These are phyloP conservation scores for Acanthacorydalis orientalis DNA, from an alignment of 2,888 invertebrate species.

Conservation along the genomic window DNA sequence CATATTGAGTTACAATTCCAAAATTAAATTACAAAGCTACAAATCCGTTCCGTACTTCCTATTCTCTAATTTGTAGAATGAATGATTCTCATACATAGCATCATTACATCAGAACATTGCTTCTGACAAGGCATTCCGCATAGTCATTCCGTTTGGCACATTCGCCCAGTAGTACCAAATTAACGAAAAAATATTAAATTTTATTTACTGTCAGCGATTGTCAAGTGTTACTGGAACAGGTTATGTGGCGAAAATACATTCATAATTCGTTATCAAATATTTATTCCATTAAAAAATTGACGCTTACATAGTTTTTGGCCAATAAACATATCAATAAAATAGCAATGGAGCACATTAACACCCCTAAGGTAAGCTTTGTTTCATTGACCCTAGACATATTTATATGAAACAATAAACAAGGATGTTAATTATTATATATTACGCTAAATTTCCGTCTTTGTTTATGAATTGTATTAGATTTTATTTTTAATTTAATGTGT, in stretches of 20 bases:
- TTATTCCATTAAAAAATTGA: background rate
- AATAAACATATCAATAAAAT: background rate
- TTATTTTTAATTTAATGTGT: too few relatives aligned
- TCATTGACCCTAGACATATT: background rate
- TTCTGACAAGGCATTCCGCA: background rate
- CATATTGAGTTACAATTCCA: constrained; percentile 32
- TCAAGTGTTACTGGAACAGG: background rate
- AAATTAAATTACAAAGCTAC: background rate
- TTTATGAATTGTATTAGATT: too few relatives aligned
- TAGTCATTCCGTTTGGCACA: background rate
- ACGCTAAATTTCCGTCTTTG: too few relatives aligned
- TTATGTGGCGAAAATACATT: background rate
- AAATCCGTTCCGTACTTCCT: too few relatives aligned
- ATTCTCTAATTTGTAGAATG: too few relatives aligned
- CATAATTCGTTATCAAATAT: background rate
- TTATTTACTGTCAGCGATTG: background rate
- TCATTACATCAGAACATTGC: too few relatives aligned
- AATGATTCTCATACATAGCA: too few relatives aligned
- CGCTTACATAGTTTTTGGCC: background rate
- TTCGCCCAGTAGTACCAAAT: background rate
- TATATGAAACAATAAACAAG: too few relatives aligned
- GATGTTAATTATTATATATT: too few relatives aligned
- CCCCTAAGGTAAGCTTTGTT: background rate
- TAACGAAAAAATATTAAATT: background rate
- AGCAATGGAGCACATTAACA: background rate